Base-by-base conservation (phyloP, 2,797 vertebrate species). In the Spea hammondii region DNA sequence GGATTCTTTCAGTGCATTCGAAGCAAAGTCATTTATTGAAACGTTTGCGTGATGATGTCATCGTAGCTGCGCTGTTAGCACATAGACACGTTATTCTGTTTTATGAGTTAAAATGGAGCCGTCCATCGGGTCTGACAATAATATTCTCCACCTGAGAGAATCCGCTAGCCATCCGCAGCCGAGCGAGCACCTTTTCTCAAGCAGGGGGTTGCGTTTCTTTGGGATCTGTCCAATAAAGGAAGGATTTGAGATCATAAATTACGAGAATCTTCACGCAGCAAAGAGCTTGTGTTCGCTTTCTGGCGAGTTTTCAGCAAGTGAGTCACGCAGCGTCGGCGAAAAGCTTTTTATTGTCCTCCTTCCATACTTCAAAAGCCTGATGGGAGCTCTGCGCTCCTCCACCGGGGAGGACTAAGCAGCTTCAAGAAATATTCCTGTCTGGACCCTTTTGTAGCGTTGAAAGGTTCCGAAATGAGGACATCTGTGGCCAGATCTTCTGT, bases 271-370 rank as follows among this genome's bases (percentile, higher is more conserved):
- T 84, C 83, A 82, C 84, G 79, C 85, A 83, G 80, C 86, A 75
- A 74, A 32, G 32, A 32, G 32, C 32, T 32, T 2, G 84, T 81
- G 84, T 85, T 84, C 85, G 69, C 81, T 67, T 83, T 72, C 77
- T 88, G 87, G 87, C 87, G 83, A 80, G 14, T 83, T 86, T 83
- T 89, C 87, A 89, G 75, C 69, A 79, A 76, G 44, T 88, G 85
- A 86, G 84, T 90, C 88, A 87, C 84, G 70, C 47, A 85, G 65
- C 83, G 77, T 87, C 86, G 79, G 79, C 70, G 76, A 84, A 83
- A 86, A 66, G 49, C 65, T 79, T 79, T 76, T 80, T 32, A 83
- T 84, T 86, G 74, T 83, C 80, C 84, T 65, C 51, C 10, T 59
- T 13, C 82, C 72, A 81, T 71, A 80, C 77, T 83, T 84, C 87